Base-by-base conservation (phyloP, 2,113 vertebrate genomes). In the Sturnus vulgaris region DNA sequence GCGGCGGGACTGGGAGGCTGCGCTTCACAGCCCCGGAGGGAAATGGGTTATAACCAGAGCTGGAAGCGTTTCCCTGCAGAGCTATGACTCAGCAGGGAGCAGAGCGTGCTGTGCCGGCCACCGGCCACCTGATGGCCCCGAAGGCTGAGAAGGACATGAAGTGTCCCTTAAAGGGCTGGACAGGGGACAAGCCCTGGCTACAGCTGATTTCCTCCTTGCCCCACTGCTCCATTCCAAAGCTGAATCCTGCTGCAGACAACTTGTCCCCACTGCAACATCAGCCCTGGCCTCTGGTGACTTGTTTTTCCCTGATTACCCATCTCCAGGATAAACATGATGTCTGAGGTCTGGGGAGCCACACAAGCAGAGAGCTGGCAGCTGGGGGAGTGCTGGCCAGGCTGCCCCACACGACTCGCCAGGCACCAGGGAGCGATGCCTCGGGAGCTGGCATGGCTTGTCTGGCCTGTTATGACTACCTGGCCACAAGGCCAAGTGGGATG, bases 121-220 rank as follows among this genome's bases (percentile, higher is more conserved):
- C 73, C 3, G 75, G 96, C 95, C 96, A 93, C 96, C 96, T 96
- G 96, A 96, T 96, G 96, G 92, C 95, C 95, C 69, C 8, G 94
- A 94, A 93, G 92, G 77, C 77, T 92, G 92, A 81, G 56, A 92
- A 80, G 94, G 94, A 91, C 88, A 71, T 40, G 11, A 86, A 85
- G 91, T 82, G 89, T 50, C 86, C 64, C 76, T 77, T 49, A 40
- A 90, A 94, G 18, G 61, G n/a, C 53, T 69, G 39, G 20, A 15
- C 40, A 27, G 78, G 63, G 46, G 19, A 72, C 53, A 82, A 76
- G 31, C 44, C 57, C 35, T 12, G 57, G 33, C 20, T 69, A 76
- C 18, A 7, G 7, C 15, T 60, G 20, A 5, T 57, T 33, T 86
- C 49, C 22, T 79, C n/a, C 37, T 88, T 56, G 24, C 46, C n/a